A percentile compares a stretch with the other conserved stretches of the same genome.
Conservation (phyloP, 2,888 invertebrate genomes). For the Andrena fulva region DNA sequence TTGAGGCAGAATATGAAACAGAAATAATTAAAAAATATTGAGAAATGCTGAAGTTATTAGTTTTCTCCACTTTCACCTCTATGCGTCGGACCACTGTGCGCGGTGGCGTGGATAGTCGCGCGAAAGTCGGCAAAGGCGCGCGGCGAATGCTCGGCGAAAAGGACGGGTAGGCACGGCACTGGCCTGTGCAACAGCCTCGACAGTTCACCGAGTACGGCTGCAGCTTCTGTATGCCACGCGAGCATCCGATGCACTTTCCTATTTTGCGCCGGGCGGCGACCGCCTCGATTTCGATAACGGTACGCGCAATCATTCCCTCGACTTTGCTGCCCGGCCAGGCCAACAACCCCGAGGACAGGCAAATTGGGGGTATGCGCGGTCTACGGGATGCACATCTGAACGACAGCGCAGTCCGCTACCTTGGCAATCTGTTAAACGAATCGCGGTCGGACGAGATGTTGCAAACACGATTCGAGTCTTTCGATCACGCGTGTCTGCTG, state of each 20-base stretch:
- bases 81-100: no score
- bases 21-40: no score
- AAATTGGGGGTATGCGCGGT: conserved; percentile 3
- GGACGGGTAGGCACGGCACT: conserved; percentile 54
- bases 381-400: background rate
- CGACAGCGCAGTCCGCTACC: background rate
- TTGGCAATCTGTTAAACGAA: background rate
- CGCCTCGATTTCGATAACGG: conserved; percentile 57
- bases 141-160: conserved; percentile 63
- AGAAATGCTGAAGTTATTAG: no score
- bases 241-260: conserved; percentile 62
- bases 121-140: conserved; percentile 65
- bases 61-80: no score
- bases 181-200: conserved; percentile 54
- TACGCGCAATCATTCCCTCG: conserved; percentile 36
- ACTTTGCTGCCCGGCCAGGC: conserved; percentile 15
- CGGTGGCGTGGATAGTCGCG: conserved; percentile 47
- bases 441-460: background rate
- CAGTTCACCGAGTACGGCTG: conserved; percentile 51
- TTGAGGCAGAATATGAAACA: no score
- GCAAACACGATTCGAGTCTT: no score
- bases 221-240: conserved; percentile 62
- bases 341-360: conserved; percentile 14
- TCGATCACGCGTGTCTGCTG: no score
- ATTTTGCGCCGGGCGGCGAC: conserved; percentile 36